phyloP scores from a whole-genome alignment of 2,113 vertebrate genomes.

The Antennarius striatus region DNA sequence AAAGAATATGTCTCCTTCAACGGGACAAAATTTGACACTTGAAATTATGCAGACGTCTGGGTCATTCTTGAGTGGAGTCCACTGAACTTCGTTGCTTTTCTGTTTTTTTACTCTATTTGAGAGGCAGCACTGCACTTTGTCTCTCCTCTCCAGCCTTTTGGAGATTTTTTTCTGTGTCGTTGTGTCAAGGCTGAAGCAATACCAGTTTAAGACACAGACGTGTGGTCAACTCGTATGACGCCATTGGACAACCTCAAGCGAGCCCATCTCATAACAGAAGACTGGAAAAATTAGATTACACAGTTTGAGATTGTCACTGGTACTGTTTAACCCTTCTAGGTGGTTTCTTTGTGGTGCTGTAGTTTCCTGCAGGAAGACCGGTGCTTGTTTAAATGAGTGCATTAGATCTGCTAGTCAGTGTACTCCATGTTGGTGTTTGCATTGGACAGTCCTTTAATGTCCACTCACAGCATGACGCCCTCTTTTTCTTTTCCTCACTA shows the following conservation, averaged over 20 bases:
- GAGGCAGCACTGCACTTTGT: conserved; percentile 61
- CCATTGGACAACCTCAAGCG: conserved; percentile 54
- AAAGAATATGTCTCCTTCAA: conserved; percentile 62
- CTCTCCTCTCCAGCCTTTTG: conserved; percentile 56
- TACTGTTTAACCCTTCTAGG: conserved; percentile 75
- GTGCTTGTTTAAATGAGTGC: conserved; percentile 36
- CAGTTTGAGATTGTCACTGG: conserved; percentile 66
- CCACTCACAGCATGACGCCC: conserved; percentile 71
- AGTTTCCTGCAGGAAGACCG: conserved; percentile 51
- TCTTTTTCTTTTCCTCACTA: conserved; percentile 49
- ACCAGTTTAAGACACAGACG: conserved; percentile 71
- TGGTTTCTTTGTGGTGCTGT: conserved; percentile 63
- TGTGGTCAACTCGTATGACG: conserved; percentile 60
- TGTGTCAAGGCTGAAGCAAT: conserved; percentile 73
- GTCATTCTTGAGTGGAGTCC: conserved; percentile 77
- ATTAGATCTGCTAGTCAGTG: conserved; percentile 50
- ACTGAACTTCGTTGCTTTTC: conserved; percentile 68
- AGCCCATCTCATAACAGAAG: conserved; percentile 52
- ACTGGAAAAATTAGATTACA: conserved; percentile 36
- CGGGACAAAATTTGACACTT: conserved; percentile 41
- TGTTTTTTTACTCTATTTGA: conserved; percentile 45
- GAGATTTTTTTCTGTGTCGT: conserved; percentile 59
- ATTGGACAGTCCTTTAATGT: conserved; percentile 68
- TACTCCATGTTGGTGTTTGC: conserved; percentile 71
- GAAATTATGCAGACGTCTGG: conserved; percentile 24